Base-by-base conservation (phyloP, 2,888 invertebrate species). In the Epsilonema sp. region DNA sequence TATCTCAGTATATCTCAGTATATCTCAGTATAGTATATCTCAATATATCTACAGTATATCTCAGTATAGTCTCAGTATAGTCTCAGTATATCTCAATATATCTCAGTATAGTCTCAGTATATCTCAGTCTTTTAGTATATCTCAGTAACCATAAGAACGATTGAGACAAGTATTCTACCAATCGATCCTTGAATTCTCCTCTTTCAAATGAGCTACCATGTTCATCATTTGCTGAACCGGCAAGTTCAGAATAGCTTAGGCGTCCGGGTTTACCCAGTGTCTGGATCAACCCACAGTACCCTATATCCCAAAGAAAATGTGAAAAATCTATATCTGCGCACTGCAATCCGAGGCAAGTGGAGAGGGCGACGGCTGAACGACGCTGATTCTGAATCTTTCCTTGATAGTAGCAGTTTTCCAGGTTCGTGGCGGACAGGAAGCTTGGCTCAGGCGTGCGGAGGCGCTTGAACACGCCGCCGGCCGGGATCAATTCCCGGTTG, bases 371-470 rank as follows among this genome's bases (percentile, higher is more conserved):
- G 54, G 82, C 82, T 22, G 90, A 89, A 55, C 86, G 87, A 5
- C 89, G 86, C 71, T 89, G 86, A 72, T 89, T 89, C 69, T 85
- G 87, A 49, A 94, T 89, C 2, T 83, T 83, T 51, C 92, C 92
- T 69, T 94, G 92, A 70, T 94, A 94, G 74, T 90, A 94, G 69
- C 94, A 94, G 72, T 92, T 90, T 70, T 92, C 90, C 69, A 87
- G 84, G 73, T 85, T 85, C 84, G 26, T 21, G 16, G 44, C 44
- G 13, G 8, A 5, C 13, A 47, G 8, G 21, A 22, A 11, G 36
- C 22, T 20, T 26, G 23, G 16, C 16, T 26, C 36, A 20, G 22
- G 31, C 36, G 36, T 43, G 22, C 23, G 37, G 31, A 25, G 43
- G 2, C 19, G 45, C 26, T 26, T 40, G 36, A 26, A 43, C 8